A percentile compares a stretch with the other conserved stretches of the same genome.
phyloP scores from a whole-genome alignment of 2,888 invertebrate species.

The Spisula solida region DNA sequence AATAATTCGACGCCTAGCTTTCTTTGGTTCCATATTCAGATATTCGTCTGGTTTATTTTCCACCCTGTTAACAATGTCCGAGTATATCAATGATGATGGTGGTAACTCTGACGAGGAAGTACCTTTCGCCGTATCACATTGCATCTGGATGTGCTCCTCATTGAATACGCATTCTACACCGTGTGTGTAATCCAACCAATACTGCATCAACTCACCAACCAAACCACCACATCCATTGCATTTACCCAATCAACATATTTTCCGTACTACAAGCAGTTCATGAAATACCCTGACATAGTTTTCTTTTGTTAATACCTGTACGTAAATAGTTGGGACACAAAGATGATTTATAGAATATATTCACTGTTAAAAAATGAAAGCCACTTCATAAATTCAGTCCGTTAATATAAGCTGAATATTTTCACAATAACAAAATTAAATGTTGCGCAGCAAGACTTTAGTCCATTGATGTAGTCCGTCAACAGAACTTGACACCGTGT shows the following conservation, averaged over 20 bases:
- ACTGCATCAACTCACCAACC: not conserved
- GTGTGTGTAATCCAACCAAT: not conserved
- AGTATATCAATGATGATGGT: too few species aligned
- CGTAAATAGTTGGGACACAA: too few species aligned
- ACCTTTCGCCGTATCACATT: too few species aligned
- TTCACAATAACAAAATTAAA: not conserved
- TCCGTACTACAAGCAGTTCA: not conserved
- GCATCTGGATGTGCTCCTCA: too few species aligned
- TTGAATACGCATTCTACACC: not conserved
- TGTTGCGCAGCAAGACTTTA: not conserved
- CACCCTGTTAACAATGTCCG: not conserved
- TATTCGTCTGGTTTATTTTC: too few species aligned
- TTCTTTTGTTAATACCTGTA: too few species aligned
- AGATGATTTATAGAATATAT: not conserved
- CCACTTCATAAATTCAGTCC: not conserved
- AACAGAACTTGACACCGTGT: not conserved
- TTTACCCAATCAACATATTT: not conserved
- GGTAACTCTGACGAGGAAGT: too few species aligned
- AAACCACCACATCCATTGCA: not conserved
- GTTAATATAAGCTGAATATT: not conserved
- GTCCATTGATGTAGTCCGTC: conserved; percentile 2
- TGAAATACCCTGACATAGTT: too few species aligned
- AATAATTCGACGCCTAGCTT: conserved; percentile 25
- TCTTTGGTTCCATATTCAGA: not conserved
- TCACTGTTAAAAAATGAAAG: not conserved